These are phyloP conservation scores for Trogon melanurus DNA, from an alignment of 2,113 vertebrate species.

Conservation along the genomic window DNA sequence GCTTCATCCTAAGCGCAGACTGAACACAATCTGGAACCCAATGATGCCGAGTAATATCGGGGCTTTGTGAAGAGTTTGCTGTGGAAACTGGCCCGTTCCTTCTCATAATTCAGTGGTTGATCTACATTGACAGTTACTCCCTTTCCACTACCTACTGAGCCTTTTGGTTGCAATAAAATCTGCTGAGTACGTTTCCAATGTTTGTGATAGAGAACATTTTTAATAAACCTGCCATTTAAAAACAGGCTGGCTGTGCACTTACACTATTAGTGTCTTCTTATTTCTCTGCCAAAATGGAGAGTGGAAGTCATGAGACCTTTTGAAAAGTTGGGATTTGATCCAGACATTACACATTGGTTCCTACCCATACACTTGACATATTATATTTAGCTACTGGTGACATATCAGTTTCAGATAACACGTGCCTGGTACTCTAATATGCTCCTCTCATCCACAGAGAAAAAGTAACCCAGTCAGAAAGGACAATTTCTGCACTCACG, in stretches of 20 bases:
- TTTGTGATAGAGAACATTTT: conserved; percentile 63
- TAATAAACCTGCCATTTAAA: conserved; percentile 68
- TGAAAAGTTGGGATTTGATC: not conserved
- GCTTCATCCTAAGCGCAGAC: not conserved
- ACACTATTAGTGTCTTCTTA: not conserved
- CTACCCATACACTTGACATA: not conserved
- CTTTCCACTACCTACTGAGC: not conserved
- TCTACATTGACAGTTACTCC: not conserved
- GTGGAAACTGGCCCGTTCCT: not conserved
- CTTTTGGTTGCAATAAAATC: conserved; percentile 40
- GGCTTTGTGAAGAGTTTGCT: not conserved
- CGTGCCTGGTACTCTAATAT: not conserved
- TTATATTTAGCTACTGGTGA: not conserved
- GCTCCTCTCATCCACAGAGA: not conserved
- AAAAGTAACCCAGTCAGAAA: not conserved
- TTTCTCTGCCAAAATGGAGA: not conserved
- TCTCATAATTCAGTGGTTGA: not conserved
- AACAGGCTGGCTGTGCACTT: not conserved
- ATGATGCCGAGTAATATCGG: not conserved
- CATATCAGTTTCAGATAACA: not conserved
- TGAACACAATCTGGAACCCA: not conserved
- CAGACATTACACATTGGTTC: not conserved
- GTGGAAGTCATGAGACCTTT: not conserved
- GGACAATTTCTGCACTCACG: not conserved
- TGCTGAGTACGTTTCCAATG: conserved; percentile 40